Conservation (phyloP, 1,140 invertebrate genomes). For the Drosophila erecta region DNA sequence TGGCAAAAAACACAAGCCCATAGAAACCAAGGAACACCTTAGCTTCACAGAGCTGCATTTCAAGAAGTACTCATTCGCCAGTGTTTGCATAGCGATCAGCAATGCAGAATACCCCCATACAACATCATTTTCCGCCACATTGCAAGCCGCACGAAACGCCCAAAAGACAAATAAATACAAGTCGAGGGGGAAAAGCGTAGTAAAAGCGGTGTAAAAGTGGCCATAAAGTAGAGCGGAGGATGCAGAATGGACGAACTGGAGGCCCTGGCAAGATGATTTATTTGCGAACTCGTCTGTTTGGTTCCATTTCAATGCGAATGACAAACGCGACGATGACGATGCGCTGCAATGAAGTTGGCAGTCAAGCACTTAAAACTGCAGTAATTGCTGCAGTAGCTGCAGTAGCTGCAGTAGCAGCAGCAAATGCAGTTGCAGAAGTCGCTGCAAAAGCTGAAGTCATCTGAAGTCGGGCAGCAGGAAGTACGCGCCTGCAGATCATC, state of each 20-base stretch:
- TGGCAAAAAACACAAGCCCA: not conserved
- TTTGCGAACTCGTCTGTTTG: slow-evolving; percentile 80
- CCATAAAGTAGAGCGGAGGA: slow-evolving; percentile 33
- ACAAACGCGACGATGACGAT: slow-evolving; percentile 80
- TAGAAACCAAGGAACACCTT: no score
- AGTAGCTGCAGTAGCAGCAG: not conserved
- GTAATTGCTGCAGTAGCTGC: slow-evolving; percentile 63
- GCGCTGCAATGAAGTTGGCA: slow-evolving; percentile 79
- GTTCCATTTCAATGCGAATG: slow-evolving; percentile 76
- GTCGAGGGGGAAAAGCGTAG: slow-evolving; percentile 20
- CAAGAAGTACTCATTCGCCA: slow-evolving; percentile 18
- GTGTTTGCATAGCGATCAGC: slow-evolving; percentile 25
- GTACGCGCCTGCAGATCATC: slow-evolving; percentile 63
- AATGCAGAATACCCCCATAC: slow-evolving; percentile 31
- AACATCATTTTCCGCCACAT: slow-evolving; percentile 76
- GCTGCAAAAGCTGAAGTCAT: slow-evolving; percentile 17
- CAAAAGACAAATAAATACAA: slow-evolving; percentile 53
- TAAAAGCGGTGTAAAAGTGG: slow-evolving; percentile 38
- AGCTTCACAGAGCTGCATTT: not conserved
- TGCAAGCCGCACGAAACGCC: slow-evolving; percentile 56
- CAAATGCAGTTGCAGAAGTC: slow-evolving; percentile 8
- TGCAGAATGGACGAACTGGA: slow-evolving; percentile 7
- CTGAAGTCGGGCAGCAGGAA: slow-evolving; percentile 58
- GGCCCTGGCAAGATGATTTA: slow-evolving; percentile 68
- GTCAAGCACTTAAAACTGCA: slow-evolving; percentile 78